phyloP scores from a whole-genome alignment of 2,797 vertebrate species.

The Liparis tanakae region DNA sequence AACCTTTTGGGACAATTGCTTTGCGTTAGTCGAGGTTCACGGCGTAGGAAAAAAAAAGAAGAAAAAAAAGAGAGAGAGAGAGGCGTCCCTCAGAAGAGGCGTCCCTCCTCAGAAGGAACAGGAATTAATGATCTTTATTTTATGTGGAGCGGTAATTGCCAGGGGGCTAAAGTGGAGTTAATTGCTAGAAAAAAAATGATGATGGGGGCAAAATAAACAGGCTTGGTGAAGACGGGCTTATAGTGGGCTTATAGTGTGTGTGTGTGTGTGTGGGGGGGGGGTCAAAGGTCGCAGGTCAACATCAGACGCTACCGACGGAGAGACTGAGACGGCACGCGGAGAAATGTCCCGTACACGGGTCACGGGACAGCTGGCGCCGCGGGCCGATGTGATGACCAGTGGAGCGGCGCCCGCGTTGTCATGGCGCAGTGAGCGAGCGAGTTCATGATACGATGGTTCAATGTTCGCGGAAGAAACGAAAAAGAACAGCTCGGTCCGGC shows the following conservation, averaged over 20 bases:
- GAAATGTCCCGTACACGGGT: slow-evolving; percentile 34
- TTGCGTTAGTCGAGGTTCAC: slow-evolving; percentile 66
- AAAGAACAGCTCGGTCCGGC: slow-evolving; percentile 81
- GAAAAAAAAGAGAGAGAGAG: neutral
- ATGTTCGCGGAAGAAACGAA: slow-evolving; percentile 58
- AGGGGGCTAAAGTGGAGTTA: slow-evolving; percentile 80
- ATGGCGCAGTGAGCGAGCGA: slow-evolving; percentile 46
- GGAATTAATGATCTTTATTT: slow-evolving; percentile 79
- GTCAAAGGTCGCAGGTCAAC: slow-evolving; percentile 9
- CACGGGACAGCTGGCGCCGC: slow-evolving; percentile 30
- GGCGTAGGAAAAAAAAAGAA: neutral
- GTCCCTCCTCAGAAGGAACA: slow-evolving; percentile 65
- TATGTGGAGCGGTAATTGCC: slow-evolving; percentile 83
- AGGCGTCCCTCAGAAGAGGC: slow-evolving; percentile 40
- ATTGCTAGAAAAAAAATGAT: slow-evolving; percentile 76
- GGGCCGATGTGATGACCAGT: slow-evolving; percentile 35
- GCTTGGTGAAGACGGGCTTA: slow-evolving; percentile 57
- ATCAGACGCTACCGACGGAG: no score
- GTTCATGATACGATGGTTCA: slow-evolving; percentile 56
- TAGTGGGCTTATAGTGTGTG: no score
- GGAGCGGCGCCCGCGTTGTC: slow-evolving; percentile 44
- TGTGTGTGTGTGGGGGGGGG: no score
- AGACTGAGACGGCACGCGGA: slow-evolving; percentile 2
- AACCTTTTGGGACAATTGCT: slow-evolving; percentile 65
- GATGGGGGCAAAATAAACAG: slow-evolving; percentile 75